A percentile compares a stretch with the other conserved stretches of the same genome.
phyloP scores from a whole-genome alignment of 2,113 vertebrate genomes.

The Ibidorhyncha struthersii region DNA sequence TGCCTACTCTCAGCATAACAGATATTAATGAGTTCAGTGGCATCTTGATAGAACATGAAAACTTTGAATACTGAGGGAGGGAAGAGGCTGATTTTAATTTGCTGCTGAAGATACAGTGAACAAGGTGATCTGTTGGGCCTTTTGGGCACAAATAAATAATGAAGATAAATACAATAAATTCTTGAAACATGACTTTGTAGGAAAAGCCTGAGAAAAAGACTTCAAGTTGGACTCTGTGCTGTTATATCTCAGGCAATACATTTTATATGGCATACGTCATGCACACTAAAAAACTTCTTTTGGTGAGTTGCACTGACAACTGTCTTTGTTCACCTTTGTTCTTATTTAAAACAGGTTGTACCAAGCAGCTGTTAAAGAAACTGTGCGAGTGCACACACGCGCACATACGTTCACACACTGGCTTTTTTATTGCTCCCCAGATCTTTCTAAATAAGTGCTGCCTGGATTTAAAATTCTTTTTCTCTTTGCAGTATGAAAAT shows the following conservation, averaged over 20 bases:
- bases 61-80: background rate
- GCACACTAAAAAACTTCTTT: constrained; percentile 25
- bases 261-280: constrained; percentile 43
- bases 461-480: constrained; percentile 30
- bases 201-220: background rate
- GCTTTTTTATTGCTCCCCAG: constrained; percentile 34
- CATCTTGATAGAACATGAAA: background rate
- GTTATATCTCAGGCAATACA: constrained; percentile 35
- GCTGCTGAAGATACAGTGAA: background rate
- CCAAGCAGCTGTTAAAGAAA: constrained; percentile 32
- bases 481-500: constrained; percentile 40
- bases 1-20: background rate
- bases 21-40: background rate
- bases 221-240: background rate
- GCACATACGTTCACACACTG: background rate
- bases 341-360: constrained; percentile 66
- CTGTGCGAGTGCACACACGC: fast-evolving
- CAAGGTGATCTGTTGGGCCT: background rate
- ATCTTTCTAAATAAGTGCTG: constrained; percentile 20
- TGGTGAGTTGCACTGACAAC: constrained; percentile 5
- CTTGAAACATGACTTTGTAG: constrained; percentile 33
- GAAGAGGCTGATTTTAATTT: background rate
- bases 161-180: constrained; percentile 20
- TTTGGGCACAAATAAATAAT: background rate
- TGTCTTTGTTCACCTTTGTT: constrained; percentile 34